Percentiles rank a stretch among this genome's conserved stretches.
Evolutionary conservation across 2,888 invertebrate genomes (phyloP).

Genomic region (Anoplius nigerrimus): DNA sequence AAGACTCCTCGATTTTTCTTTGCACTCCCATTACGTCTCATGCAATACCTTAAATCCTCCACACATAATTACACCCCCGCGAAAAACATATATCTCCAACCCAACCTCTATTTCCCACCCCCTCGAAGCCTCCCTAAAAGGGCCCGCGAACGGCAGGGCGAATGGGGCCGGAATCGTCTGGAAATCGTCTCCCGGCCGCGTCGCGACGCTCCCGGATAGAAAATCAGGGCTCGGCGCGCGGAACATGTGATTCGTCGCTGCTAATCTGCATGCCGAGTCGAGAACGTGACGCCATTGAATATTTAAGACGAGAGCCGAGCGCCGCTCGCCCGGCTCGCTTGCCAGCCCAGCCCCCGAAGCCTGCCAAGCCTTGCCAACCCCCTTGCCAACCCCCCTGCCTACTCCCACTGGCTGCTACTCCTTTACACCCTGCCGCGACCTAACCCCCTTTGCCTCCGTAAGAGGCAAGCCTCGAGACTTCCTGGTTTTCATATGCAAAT

Average conservation of each 20-base stretch:
- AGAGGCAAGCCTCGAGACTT: conserved; percentile 69
- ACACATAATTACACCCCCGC: too few relatives aligned
- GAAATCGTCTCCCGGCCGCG: too few relatives aligned
- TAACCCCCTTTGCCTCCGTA: conserved; percentile 62
- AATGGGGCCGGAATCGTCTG: too few relatives aligned
- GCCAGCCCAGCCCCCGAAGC: conserved; percentile 1
- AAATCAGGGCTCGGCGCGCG: conserved; percentile 62
- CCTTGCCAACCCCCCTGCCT: conserved; percentile 25
- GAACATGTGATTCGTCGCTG: conserved; percentile 68
- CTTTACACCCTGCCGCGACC: conserved; percentile 30
- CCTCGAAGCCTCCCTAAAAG: too few relatives aligned
- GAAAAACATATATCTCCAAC: too few relatives aligned
- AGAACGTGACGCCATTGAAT: conserved; percentile 73
- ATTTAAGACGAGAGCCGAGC: conserved; percentile 67
- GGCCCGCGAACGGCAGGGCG: too few relatives aligned
- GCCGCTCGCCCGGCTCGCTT: background rate
- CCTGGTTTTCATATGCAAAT: conserved; percentile 74
- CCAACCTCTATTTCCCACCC: too few relatives aligned
- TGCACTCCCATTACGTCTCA: too few relatives aligned
- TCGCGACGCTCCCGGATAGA: too few relatives aligned
- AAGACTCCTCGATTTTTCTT: too few relatives aligned
- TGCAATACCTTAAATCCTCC: too few relatives aligned
- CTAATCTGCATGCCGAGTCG: conserved; percentile 72
- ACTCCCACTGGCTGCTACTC: conserved; percentile 16
- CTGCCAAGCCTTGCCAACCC: conserved; percentile 22